Evolutionary conservation across 2,797 vertebrate species (phyloP), one percentile per base, ranked within the genome.

Genomic region (Orestias chungarensis): DNA sequence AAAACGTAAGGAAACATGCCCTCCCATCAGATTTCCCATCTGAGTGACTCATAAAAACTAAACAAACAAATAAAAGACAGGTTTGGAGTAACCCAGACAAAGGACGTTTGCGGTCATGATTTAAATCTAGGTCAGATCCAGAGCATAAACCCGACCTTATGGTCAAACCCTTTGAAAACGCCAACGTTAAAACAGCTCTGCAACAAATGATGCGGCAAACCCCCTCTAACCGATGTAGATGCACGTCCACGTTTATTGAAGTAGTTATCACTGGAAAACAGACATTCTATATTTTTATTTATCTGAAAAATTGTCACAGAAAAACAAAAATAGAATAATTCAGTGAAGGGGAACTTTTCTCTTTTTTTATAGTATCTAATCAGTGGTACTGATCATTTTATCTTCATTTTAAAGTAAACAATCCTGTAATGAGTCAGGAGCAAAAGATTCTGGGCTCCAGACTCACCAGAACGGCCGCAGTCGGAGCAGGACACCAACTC

Each of bases 381-480:
- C 27, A 7, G 6, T 55, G 11, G 52, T 8, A 17, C 52, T 55
- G 6, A 31, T 55, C 27, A 31, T 33, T 17, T 57, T 33, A 9
- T 18, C 9, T 25, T 29, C 61, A 20, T 65, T 18, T 29, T 15
- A 18, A 43, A 64, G 15, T 0, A 10, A 18, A 25, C 1, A 43
- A 33, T 12, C 33, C 17, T 33, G 67, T 31, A 44, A 40, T 40
- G 29, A 18, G 3, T 65, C 1, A 8, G 46, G 7, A 68, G 55
- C 8, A 70, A 68, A 70, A 33, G 62, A 40, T 52, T 17, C 20
- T n/a, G 25, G 20, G 42, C 6, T 38, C 29, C 18, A 50, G 74
- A 96, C 97, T 95, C 95, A 99, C 98, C 98, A 73, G 97, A 99
- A 87, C 97, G 97, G 82, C 97, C 98, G 71, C 97, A 99, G 94